A percentile compares a stretch with the other conserved stretches of the same genome.
Conservation (phyloP, 2,797 vertebrate species). For the Liparis tanakae region DNA sequence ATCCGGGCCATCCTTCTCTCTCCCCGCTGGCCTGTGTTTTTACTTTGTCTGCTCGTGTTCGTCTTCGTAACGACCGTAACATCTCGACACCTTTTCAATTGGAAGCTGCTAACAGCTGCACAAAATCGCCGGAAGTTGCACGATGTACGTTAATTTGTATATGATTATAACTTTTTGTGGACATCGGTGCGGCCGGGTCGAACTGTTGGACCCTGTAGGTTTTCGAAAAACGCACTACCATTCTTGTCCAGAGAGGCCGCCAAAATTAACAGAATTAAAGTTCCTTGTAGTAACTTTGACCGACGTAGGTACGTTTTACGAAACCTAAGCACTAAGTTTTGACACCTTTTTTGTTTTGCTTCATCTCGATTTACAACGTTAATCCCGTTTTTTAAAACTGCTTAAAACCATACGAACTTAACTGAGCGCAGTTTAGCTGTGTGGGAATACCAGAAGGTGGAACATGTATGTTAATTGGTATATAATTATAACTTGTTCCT, state of each 20-base stretch:
- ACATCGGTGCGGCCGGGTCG: neutral
- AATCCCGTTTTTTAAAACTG: neutral
- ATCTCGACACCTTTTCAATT: neutral
- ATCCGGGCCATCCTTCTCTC: constrained; percentile 32
- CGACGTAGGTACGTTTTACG: neutral
- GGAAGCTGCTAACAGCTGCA: neutral
- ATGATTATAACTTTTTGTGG: neutral
- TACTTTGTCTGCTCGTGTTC: neutral
- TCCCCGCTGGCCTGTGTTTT: neutral
- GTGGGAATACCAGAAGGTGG: no score
- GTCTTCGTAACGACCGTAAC: neutral
- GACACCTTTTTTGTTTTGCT: neutral
- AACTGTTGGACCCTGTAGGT: neutral
- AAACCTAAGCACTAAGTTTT: neutral
- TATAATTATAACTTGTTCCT: no score
- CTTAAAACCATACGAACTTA: neutral
- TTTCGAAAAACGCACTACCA: neutral
- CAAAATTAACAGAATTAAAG: neutral
- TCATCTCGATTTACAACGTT: neutral
- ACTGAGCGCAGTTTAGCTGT: no score
- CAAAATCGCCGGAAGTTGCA: neutral
- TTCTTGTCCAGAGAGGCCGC: neutral
- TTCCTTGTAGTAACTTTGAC: neutral
- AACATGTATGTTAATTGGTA: no score
- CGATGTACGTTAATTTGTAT: no score